Base-by-base conservation (phyloP, 2,797 vertebrate genomes). In the Mus caroli region DNA sequence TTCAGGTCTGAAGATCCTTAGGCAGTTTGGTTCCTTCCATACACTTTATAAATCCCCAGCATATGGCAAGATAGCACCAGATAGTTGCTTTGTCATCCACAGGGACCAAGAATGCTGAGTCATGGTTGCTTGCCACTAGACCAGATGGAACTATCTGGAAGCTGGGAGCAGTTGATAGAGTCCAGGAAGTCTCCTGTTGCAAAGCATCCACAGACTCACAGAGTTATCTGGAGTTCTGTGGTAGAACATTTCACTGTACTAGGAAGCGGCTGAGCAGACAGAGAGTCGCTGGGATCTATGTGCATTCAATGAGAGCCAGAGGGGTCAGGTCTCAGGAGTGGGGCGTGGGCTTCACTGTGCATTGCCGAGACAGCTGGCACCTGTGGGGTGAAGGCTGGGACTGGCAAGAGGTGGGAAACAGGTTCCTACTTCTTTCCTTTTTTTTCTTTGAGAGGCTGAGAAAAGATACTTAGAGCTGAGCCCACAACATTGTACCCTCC, bases 301-400 rank as follows among this genome's bases (percentile, higher is more conserved):
- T 19, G 9, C 3, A 3, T 6, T 50, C 0, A 0, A 0, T 1
- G 11, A 31, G 20, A 77, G 26, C 13, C 3, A 0, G n/a, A 46
- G 9, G 20, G 20, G 2, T 9, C 4, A 6, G 46, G n/a, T 6
- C 37, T 26, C 40, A 4, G 73, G 20, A 56, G 17, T 15, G 2
- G 26, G 11, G 13, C 2, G 22, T 13, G 4, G 28, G 34, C 2
- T 19, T 2, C 34, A 0, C 1, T 43, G 6, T 12, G 0, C 4
- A 2, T 0, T 2, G 34, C 34, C 8, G 28, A 24, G 17, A 56
- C 20, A 54, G 14, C 22, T 54, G n/a, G 10, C 9, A 4, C 12
- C 64, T 9, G 0, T 46, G 0, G 0, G 0, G 56, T 56, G 0
- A 83, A 17, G 2, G 20, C 0, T 0, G 17, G 9, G 46, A 28